Evolutionary conservation across 1,140 invertebrate genomes (phyloP).

Genomic region (Stegodyphus dumicola): DNA sequence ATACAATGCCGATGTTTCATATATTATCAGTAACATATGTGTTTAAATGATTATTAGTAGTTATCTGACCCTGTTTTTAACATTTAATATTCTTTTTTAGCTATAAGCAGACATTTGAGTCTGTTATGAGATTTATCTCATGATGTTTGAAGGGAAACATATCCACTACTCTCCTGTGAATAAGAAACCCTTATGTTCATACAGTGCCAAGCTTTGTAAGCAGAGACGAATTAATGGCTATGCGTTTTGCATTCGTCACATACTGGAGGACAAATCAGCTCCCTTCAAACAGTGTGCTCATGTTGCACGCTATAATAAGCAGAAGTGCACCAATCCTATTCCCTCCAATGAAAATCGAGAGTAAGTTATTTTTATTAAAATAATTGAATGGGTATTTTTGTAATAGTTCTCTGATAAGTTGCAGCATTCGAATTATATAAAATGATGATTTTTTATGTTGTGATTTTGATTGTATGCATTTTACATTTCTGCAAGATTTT

Average conservation of each 20-base stretch:
- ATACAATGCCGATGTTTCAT: no score
- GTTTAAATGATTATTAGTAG: background rate
- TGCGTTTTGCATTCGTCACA: slow-evolving; percentile 72
- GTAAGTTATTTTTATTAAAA: slow-evolving; percentile 64
- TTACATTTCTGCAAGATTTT: no score
- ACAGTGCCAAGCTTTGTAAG: slow-evolving; percentile 71
- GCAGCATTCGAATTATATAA: no score
- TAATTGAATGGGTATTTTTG: background rate
- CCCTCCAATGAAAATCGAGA: slow-evolving; percentile 70
- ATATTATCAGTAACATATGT: background rate
- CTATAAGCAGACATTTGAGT: slow-evolving; percentile 36
- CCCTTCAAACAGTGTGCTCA: slow-evolving; percentile 70
- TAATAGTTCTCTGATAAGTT: background rate
- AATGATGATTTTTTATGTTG: no score
- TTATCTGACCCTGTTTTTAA: slow-evolving; percentile 5
- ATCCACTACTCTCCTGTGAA: slow-evolving; percentile 71
- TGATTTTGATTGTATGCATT: no score
- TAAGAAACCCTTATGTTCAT: slow-evolving; percentile 72
- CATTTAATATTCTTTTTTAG: slow-evolving; percentile 12
- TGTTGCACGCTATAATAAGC: slow-evolving; percentile 69
- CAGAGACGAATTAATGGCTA: slow-evolving; percentile 71
- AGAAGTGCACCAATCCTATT: slow-evolving; percentile 70
- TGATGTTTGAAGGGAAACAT: slow-evolving; percentile 73
- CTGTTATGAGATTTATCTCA: slow-evolving; percentile 59
- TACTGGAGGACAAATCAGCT: slow-evolving; percentile 69